A percentile compares a stretch with the other conserved stretches of the same genome.
Evolutionary conservation across 2,797 vertebrate genomes (phyloP).

Genomic region (Megaceryle alcyon): DNA sequence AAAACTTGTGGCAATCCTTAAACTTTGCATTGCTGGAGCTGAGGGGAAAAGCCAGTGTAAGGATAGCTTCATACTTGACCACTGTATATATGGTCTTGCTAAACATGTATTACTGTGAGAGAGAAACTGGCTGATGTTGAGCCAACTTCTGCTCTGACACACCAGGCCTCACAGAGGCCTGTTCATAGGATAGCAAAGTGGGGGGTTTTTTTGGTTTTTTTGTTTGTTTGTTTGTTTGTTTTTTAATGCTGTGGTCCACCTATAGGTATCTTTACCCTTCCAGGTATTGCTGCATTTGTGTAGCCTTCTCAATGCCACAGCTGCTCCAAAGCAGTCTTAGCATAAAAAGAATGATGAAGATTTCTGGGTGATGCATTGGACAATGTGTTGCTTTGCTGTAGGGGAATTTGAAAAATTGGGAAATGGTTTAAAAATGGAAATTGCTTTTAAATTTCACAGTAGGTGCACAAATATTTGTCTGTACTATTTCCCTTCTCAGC

Average conservation of each 20-base stretch:
- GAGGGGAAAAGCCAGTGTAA: background rate
- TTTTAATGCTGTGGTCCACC: background rate
- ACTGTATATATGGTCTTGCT: background rate
- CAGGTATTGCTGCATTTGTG: background rate
- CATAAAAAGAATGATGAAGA: background rate
- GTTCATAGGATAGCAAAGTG: background rate
- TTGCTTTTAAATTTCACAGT: background rate
- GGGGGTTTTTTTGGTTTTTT: no score
- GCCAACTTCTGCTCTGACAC: background rate
- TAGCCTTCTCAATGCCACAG: background rate
- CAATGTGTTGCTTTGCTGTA: background rate
- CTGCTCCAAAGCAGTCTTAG: background rate
- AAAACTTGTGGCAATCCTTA: background rate
- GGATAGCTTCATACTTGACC: background rate
- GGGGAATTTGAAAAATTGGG: background rate
- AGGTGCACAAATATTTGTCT: background rate
- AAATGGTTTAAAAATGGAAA: background rate
- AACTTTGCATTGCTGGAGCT: background rate
- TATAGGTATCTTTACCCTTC: background rate
- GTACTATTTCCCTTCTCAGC: background rate
- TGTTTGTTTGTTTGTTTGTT: background rate
- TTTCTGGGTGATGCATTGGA: background rate
- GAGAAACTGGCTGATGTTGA: background rate
- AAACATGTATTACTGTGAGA: background rate
- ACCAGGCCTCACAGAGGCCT: background rate